Base-by-base conservation (phyloP, 2,113 vertebrate genomes). In the Dromas ardeola region DNA sequence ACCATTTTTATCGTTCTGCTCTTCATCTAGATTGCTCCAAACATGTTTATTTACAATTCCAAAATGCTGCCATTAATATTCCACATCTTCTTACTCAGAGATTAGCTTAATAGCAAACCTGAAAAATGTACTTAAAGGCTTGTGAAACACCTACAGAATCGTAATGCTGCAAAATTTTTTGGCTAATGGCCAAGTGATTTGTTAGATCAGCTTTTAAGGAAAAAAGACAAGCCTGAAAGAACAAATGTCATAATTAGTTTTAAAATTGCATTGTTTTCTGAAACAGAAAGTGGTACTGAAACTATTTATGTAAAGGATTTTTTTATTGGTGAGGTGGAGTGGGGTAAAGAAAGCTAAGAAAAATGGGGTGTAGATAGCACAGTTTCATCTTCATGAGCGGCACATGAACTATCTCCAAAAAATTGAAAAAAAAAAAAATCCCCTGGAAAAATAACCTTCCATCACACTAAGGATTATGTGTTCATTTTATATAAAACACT, bases 41-140 rank as follows among this genome's bases (percentile, higher is more conserved):
- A 98, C 90, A 97, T 96, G 96, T 97, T 97, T 98, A 98, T 98
- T 98, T 98, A 98, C 94, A 97, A 93, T 98, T 98, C 93, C 86
- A 97, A 97, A 98, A 97, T 96, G 90, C 58, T 95, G 67, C 80
- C 71, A 97, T 98, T 98, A 98, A 97, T 98, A 98, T 97, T 95
- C 95, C 69, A 93, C 95, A 81, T 73, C 86, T 92, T 78, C 58
- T 83, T 95, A 81, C 59, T 92, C 52, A 67, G 83, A 98, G 95
- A 95, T 94, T 97, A 96, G 43, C 78, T 97, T 98, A 97, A 97
- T 95, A 96, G 79, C 69, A 97, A 97, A 95, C 66, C 82, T 90
- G 84, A 94, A 80, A 98, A 97, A 96, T 95, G 92, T 96, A 92
- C 88, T 97, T 97, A 97, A 96, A 97, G 73, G 88, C 94, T 97